Conservation (phyloP, 1,140 invertebrate species). For the Diabrotica undecimpunctata region DNA sequence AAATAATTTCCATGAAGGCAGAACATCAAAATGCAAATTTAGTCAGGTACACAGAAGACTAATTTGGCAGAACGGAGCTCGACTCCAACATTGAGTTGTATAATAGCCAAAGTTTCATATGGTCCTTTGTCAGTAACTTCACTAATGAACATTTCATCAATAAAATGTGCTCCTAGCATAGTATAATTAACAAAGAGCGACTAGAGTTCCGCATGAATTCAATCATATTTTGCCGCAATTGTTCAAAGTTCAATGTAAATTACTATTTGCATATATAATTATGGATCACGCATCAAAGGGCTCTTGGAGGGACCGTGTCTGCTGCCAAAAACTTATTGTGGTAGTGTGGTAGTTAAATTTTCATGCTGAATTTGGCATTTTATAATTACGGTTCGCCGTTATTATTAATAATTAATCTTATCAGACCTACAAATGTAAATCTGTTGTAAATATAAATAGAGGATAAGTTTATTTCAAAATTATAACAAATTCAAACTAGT, state of each 20-base stretch:
- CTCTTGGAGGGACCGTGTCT: slow-evolving; percentile 6
- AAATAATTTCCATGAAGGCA: background rate
- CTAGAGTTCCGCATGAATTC: slow-evolving; percentile 24
- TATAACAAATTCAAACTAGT: too few species aligned
- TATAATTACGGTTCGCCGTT: too few species aligned
- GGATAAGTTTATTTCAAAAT: too few species aligned
- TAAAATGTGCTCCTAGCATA: slow-evolving; percentile 20
- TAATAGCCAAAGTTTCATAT: slow-evolving; percentile 20
- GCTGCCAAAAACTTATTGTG: slow-evolving; percentile 16
- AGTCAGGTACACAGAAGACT: slow-evolving; percentile 17
- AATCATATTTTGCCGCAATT: slow-evolving; percentile 39
- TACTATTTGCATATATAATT: slow-evolving; percentile 41
- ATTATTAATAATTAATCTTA: too few species aligned
- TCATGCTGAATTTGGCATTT: slow-evolving; percentile 5
- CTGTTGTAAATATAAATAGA: too few species aligned
- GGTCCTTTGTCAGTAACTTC: slow-evolving; percentile 21
- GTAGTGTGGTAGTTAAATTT: background rate
- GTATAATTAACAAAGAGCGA: slow-evolving; percentile 30
- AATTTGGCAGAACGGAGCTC: slow-evolving; percentile 3
- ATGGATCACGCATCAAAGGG: slow-evolving; percentile 34
- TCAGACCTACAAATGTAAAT: too few species aligned
- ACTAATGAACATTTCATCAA: slow-evolving; percentile 23
- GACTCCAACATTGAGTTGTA: slow-evolving; percentile 1
- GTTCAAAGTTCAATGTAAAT: slow-evolving; percentile 41
- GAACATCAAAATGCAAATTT: slow-evolving; percentile 16